Percentiles rank a stretch among this genome's conserved stretches.
These are phyloP conservation scores for Camelus bactrianus DNA, from an alignment of 2,113 vertebrate species.

Conservation along the genomic window DNA sequence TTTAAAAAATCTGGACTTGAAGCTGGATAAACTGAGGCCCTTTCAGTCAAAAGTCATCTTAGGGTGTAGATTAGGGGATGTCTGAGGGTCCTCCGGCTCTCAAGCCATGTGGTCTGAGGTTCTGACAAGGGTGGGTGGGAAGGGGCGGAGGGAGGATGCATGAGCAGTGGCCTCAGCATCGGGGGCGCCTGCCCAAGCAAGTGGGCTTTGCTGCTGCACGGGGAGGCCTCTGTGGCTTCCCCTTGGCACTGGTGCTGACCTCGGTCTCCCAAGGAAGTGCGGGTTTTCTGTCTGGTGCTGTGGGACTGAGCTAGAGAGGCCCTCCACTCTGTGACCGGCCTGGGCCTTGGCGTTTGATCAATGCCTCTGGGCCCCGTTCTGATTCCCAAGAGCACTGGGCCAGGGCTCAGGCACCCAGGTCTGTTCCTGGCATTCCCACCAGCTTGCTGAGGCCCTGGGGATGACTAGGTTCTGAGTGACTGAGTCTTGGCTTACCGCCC, in stretches of 20 bases:
- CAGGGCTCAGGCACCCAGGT: neutral
- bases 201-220: neutral
- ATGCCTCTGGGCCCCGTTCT: neutral
- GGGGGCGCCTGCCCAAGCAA: neutral
- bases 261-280: neutral
- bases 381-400: neutral
- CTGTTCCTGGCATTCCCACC: too few relatives aligned
- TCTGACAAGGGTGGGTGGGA: neutral
- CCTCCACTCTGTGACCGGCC: neutral
- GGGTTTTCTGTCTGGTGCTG: neutral
- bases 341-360: neutral
- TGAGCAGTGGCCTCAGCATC: neutral
- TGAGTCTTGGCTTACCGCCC: neutral
- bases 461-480: neutral
- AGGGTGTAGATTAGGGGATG: neutral
- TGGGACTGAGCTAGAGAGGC: neutral
- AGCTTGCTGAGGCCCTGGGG: neutral
- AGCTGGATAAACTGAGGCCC: neutral
- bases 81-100: neutral
- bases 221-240: neutral
- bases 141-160: neutral
- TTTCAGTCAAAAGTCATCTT: neutral
- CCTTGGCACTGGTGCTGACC: neutral
- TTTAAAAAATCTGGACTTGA: neutral
- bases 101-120: neutral